Percentiles rank a stretch among this genome's conserved stretches.
Evolutionary conservation across 2,888 invertebrate genomes (phyloP).

Genomic region (Synergus itoensis): DNA sequence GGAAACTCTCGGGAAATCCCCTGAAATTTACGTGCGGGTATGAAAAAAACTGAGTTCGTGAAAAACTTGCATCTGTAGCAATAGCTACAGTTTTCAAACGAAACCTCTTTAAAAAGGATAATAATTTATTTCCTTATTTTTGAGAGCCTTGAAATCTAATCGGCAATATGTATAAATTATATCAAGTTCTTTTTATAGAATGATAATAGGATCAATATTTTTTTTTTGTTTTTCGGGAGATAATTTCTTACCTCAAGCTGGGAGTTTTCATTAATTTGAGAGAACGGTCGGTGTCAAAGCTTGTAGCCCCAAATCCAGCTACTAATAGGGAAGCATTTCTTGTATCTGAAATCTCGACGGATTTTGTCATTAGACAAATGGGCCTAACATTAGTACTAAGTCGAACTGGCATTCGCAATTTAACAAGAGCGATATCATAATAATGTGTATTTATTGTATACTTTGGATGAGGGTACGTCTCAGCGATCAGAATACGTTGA

Average conservation of each 20-base stretch:
- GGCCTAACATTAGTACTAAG: conserved; percentile 62
- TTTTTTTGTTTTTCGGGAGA: neutral
- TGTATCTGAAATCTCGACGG: conserved; percentile 50
- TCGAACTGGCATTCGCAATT: conserved; percentile 58
- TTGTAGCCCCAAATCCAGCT: conserved; percentile 69
- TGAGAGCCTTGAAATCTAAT: too few species aligned
- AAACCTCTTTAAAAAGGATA: too few species aligned
- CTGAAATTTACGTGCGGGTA: too few species aligned
- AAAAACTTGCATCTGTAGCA: too few species aligned
- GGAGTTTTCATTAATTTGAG: conserved; percentile 65
- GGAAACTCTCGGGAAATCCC: too few species aligned
- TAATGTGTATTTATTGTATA: conserved; percentile 65
- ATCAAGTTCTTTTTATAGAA: too few species aligned
- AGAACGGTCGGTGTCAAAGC: conserved; percentile 52
- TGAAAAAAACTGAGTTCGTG: too few species aligned
- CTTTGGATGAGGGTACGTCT: conserved; percentile 64
- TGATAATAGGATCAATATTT: too few species aligned
- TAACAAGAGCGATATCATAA: conserved; percentile 70
- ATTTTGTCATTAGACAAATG: conserved; percentile 68
- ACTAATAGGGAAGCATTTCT: conserved; percentile 61
- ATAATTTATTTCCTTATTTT: too few species aligned
- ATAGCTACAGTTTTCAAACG: too few species aligned
- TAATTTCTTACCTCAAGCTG: conserved; percentile 61
- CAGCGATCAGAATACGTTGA: conserved; percentile 62
- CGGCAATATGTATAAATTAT: neutral